phyloP scores from a whole-genome alignment of 2,113 vertebrate genomes.

The Ptyas mucosa region DNA sequence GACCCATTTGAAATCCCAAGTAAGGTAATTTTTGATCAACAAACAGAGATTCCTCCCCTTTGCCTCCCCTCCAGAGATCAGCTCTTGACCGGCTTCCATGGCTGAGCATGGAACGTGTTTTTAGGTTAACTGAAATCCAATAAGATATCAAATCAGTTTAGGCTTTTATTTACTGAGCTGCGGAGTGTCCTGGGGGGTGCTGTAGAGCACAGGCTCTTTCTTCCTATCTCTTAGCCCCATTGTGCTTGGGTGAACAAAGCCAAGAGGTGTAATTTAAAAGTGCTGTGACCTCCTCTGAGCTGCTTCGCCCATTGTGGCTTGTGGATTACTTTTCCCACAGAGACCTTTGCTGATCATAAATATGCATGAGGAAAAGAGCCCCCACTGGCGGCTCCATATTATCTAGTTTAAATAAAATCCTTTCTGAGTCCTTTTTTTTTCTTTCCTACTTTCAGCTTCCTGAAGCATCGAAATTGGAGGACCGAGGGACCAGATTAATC shows the following conservation, averaged over 20 bases:
- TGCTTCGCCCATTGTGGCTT: conserved; percentile 50
- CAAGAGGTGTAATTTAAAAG: conserved; percentile 69
- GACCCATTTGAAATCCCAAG: conserved; percentile 58
- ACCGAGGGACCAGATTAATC: conserved; percentile 56
- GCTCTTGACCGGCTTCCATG: conserved; percentile 27
- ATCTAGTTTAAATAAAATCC: conserved; percentile 62
- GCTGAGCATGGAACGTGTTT: conserved; percentile 30
- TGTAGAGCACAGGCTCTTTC: conserved; percentile 34
- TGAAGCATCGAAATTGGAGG: conserved; percentile 44
- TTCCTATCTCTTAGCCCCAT: conserved; percentile 59
- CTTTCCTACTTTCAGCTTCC: conserved; percentile 46
- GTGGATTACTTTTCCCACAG: conserved; percentile 43
- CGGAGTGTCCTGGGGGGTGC: conserved; percentile 42
- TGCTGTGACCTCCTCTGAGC: conserved; percentile 58
- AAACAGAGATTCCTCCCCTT: background rate
- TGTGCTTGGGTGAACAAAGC: conserved; percentile 57
- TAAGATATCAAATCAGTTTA: conserved; percentile 42
- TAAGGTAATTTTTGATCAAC: conserved; percentile 57
- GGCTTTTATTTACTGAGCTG: conserved; percentile 48
- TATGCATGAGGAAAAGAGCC: conserved; percentile 56
- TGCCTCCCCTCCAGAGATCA: background rate
- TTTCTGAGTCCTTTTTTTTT: conserved; percentile 40
- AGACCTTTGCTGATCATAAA: conserved; percentile 58
- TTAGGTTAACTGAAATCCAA: conserved; percentile 50
- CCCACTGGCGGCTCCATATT: conserved; percentile 45